A percentile compares a stretch with the other conserved stretches of the same genome.
Evolutionary conservation across 2,797 vertebrate species (phyloP).

Genomic region (Darevskia nairensis): DNA sequence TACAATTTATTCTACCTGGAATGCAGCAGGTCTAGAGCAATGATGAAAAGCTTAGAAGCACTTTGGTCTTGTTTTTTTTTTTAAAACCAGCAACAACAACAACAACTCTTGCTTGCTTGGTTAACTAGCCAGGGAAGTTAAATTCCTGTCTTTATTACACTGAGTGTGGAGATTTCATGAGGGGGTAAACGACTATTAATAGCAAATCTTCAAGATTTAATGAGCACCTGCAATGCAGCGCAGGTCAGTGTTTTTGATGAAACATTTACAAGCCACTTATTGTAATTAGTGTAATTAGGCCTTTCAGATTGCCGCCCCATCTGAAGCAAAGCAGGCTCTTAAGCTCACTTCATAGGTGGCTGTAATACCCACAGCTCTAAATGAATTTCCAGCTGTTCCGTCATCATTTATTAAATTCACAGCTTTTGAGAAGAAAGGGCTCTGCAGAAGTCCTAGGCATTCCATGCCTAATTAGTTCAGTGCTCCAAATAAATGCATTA

Average conservation of each 20-base stretch:
- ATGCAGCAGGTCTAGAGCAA: constrained; percentile 11
- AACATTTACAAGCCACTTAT: constrained; percentile 65
- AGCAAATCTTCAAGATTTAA: constrained; percentile 61
- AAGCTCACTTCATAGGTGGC: constrained; percentile 55
- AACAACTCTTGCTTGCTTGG: constrained; percentile 23
- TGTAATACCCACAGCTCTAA: constrained; percentile 55
- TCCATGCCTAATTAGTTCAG: background rate
- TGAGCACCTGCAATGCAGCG: constrained; percentile 64
- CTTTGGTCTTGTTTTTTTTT: rapidly evolving
- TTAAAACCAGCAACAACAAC: background rate
- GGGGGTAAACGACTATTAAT: constrained; percentile 64
- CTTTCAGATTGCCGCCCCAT: constrained; percentile 53
- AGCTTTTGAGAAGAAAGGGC: constrained; percentile 53
- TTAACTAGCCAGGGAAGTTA: constrained; percentile 22
- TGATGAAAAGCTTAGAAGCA: constrained; percentile 18
- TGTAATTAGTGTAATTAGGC: constrained; percentile 68
- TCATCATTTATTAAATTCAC: constrained; percentile 56
- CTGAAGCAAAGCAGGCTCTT: constrained; percentile 64
- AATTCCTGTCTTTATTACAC: constrained; percentile 44
- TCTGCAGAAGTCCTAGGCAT: constrained; percentile 32
- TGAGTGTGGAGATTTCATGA: constrained; percentile 45
- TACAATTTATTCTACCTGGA: constrained; percentile 29
- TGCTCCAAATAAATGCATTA: background rate
- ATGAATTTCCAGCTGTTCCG: constrained; percentile 54
- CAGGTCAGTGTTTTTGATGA: constrained; percentile 67